These are phyloP conservation scores for Apamea epomidion DNA, from an alignment of 2,888 invertebrate species.

Conservation along the genomic window DNA sequence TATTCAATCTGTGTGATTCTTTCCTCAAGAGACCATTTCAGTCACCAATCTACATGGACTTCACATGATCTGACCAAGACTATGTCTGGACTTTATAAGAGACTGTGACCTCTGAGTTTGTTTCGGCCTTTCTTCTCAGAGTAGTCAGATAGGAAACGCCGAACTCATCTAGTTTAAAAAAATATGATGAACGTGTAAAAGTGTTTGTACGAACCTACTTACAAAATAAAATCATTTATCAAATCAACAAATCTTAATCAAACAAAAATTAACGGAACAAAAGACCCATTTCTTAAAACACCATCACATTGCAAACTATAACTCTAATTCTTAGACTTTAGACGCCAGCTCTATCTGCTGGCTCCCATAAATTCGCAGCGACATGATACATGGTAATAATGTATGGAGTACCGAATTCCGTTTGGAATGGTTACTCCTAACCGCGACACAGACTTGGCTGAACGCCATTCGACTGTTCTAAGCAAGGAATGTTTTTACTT, in stretches of 20 bases:
- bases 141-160: no score
- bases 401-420: slow-evolving; percentile 60
- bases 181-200: no score
- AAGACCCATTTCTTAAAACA: slow-evolving; percentile 19
- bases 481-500: slow-evolving; percentile 59
- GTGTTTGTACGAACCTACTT: no score
- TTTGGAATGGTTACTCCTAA: slow-evolving; percentile 56
- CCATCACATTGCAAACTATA: slow-evolving; percentile 39
- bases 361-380: slow-evolving; percentile 58
- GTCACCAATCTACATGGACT: no score
- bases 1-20: no score
- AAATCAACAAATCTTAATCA: background rate
- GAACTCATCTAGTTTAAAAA: no score
- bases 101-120: no score
- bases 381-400: slow-evolving; percentile 69
- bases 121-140: no score
- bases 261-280: slow-evolving; percentile 9
- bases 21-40: no score
- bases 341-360: slow-evolving; percentile 56
- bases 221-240: no score
- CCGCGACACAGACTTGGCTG: slow-evolving; percentile 67
- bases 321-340: slow-evolving; percentile 56
- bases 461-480: slow-evolving; percentile 64
- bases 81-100: no score
- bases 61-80: no score